Evolutionary conservation across 2,888 invertebrate species (phyloP), one percentile per base, ranked within the genome.

Genomic region (Pherbina coryleti): DNA sequence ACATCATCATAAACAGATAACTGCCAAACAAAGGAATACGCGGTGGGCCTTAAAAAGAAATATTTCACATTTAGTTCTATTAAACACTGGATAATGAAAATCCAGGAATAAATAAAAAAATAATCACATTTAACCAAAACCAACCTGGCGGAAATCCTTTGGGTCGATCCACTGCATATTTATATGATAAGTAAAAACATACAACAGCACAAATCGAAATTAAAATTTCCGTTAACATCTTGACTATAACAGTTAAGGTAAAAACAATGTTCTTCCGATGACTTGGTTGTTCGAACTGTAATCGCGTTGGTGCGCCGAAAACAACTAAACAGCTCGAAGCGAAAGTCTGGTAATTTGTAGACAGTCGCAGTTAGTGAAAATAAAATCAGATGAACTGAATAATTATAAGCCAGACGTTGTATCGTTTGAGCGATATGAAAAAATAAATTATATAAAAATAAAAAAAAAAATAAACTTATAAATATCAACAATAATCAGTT

Each of bases 11-110:
- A 57, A 92, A 90, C 88, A 92, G 91, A 80, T 93, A 93, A 37
- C 92, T 92, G 2, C 94, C 93, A 82, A 92, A 92, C 22, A 93
- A 71, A 0, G 94, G 94, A 60, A 93, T 85, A 28, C 91, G 91
- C 0, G 92, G 92, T 2, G 93, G 92, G 60, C 93, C 94, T 93
- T 85, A 17, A 82, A 78, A 71, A 66, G 8, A 51, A 51, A 1
- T 62, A 44, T 14, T 53, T n/a, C 1, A 28, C n/a, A 5, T 67
- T 44, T 44, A 37, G 8, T 7, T n/a, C n/a, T 37, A 37, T 8
- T 37, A 7, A 37, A 8, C 37, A 31, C 31, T n/a, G n/a, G n/a
- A n/a, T n/a, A 31, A 31, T 31, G 5, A 31, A 31, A 4, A 5
- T 31, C 5, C 3, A 37, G 8, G 25, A 60, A 25, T 5, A 5